phyloP scores from a whole-genome alignment of 1,140 invertebrate genomes.

The Drosophila athabasca region DNA sequence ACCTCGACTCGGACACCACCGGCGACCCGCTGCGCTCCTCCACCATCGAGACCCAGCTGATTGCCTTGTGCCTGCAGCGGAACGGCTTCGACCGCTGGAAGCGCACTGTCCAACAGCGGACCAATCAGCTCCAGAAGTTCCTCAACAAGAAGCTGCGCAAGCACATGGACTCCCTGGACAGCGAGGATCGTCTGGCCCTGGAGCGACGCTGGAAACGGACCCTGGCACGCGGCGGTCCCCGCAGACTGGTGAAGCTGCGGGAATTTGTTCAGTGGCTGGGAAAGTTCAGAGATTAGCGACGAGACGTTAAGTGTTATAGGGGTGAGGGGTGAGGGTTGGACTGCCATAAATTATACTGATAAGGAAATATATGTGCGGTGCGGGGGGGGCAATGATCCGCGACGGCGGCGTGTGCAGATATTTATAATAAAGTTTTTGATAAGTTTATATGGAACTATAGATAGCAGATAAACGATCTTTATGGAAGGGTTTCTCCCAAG shows the following conservation, averaged over 20 bases:
- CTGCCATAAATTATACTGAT: slow-evolving; percentile 20
- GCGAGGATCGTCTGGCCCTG: slow-evolving; percentile 44
- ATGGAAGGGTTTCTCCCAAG: too few relatives aligned
- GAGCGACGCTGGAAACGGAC: slow-evolving; percentile 49
- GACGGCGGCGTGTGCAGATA: too few relatives aligned
- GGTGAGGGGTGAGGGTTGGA: too few relatives aligned
- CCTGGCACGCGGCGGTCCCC: slow-evolving; percentile 32
- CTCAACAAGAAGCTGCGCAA: slow-evolving; percentile 40
- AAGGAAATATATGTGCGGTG: slow-evolving; percentile 9
- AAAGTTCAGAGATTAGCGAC: slow-evolving; percentile 34
- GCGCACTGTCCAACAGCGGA: slow-evolving; percentile 57
- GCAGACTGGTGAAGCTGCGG: slow-evolving; percentile 50
- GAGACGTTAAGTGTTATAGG: not conserved
- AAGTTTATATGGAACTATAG: too few relatives aligned
- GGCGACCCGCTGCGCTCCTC: slow-evolving; percentile 35
- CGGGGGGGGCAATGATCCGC: too few relatives aligned
- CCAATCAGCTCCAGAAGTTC: slow-evolving; percentile 45
- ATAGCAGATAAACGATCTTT: too few relatives aligned
- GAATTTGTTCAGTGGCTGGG: slow-evolving; percentile 59
- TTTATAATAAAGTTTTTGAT: too few relatives aligned
- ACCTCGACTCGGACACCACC: slow-evolving; percentile 49
- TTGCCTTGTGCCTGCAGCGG: slow-evolving; percentile 60
- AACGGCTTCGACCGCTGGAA: slow-evolving; percentile 71
- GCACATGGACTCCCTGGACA: slow-evolving; percentile 47
- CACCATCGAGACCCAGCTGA: slow-evolving; percentile 55